Evolutionary conservation across 2,888 invertebrate species (phyloP).

Genomic region (Camptogramma bilineatum): DNA sequence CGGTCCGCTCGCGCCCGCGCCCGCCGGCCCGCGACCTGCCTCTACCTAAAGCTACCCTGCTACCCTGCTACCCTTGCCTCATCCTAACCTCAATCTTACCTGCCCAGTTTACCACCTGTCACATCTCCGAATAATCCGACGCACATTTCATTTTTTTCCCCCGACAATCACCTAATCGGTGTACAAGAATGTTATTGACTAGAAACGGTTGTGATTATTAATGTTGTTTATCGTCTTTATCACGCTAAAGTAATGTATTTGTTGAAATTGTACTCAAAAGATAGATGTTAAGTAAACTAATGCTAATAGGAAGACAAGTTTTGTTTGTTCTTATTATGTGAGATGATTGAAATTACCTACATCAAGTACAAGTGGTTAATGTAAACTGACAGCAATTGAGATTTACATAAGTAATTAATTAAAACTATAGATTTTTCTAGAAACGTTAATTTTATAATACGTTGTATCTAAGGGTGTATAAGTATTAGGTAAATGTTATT

Average conservation of each 20-base stretch:
- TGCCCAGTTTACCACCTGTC: conserved; percentile 63
- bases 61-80: conserved; percentile 64
- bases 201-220: conserved; percentile 43
- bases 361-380: conserved; percentile 5
- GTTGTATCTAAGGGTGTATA: background rate
- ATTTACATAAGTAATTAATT: background rate
- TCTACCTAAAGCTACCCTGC: conserved; percentile 53
- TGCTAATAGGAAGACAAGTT: background rate
- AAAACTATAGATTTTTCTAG: background rate
- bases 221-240: conserved; percentile 28
- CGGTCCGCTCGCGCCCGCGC: conserved; percentile 81
- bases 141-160: conserved; percentile 41
- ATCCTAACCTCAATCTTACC: conserved; percentile 73
- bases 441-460: background rate
- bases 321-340: background rate
- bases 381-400: background rate
- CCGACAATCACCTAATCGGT: conserved; percentile 32
- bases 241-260: conserved; percentile 26
- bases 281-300: conserved; percentile 7
- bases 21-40: conserved; percentile 73
- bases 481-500: background rate
- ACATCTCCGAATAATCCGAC: conserved; percentile 46
- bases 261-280: conserved; percentile 17
- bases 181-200: conserved; percentile 42
- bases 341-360: background rate